phyloP scores from a whole-genome alignment of 2,797 vertebrate genomes.

The Lindbergichthys nudifrons region DNA sequence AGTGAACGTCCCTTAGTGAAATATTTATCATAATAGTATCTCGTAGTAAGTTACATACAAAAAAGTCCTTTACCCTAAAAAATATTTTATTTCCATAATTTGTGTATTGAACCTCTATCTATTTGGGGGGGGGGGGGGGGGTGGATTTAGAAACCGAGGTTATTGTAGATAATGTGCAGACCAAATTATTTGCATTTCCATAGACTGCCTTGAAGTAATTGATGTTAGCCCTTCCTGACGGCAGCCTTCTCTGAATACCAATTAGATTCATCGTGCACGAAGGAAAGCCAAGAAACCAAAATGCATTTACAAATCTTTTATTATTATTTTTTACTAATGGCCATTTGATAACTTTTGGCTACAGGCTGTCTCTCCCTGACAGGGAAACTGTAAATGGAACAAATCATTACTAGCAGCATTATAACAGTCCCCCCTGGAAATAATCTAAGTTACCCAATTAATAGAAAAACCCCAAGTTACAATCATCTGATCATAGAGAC shows the following conservation, averaged over 20 bases:
- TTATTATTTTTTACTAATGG: constrained; percentile 23
- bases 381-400: background rate
- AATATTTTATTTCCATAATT: too few relatives aligned
- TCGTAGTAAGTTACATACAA: too few relatives aligned
- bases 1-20: too few relatives aligned
- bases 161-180: too few relatives aligned
- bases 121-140: too few relatives aligned
- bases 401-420: background rate
- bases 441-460: background rate
- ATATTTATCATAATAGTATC: too few relatives aligned
- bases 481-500: background rate
- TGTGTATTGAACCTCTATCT: too few relatives aligned
- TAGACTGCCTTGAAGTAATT: background rate
- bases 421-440: background rate
- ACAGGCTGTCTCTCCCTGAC: background rate
- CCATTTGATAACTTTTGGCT: background rate
- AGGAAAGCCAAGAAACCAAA: constrained; percentile 43
- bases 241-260: accelerated
- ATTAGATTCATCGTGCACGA: background rate
- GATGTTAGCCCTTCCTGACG: too few relatives aligned
- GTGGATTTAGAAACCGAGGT: too few relatives aligned
- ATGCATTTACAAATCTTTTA: constrained; percentile 20
- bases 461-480: background rate
- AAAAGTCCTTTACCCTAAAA: too few relatives aligned
- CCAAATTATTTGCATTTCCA: background rate